Percentiles rank a stretch among this genome's conserved stretches.
Conservation (phyloP, 2,797 vertebrate species). For the Dicrostonyx torquatus region DNA sequence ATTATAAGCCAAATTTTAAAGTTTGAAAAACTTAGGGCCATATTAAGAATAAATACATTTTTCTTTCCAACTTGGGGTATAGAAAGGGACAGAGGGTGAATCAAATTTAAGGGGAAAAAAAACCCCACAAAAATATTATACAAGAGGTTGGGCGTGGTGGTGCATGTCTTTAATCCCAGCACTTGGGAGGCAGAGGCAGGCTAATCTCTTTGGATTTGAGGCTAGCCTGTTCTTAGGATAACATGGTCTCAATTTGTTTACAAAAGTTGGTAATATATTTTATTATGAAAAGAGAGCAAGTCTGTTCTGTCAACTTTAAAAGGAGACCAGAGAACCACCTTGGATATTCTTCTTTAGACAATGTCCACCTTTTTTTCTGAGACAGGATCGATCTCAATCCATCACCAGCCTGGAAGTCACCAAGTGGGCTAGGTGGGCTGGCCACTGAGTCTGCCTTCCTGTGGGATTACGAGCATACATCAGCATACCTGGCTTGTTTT, state of each 20-base stretch:
- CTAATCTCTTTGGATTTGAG: background rate
- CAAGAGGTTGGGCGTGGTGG: background rate
- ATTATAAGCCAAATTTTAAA: conserved; percentile 35
- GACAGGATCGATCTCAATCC: background rate
- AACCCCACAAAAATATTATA: background rate
- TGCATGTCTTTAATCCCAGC: background rate
- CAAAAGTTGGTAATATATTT: background rate
- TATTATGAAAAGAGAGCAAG: background rate
- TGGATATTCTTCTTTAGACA: background rate
- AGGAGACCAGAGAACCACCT: background rate
- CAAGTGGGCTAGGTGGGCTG: background rate
- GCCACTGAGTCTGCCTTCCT: background rate
- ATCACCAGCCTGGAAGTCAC: background rate
- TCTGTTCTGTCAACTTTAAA: background rate
- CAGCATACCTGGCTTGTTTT: background rate
- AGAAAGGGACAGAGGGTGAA: background rate
- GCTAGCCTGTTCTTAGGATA: background rate
- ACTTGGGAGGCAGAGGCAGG: background rate
- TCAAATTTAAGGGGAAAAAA: background rate
- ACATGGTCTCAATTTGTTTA: background rate
- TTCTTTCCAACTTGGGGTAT: background rate
- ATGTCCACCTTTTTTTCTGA: background rate
- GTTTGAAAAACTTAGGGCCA: conserved; percentile 24
- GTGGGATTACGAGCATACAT: background rate
- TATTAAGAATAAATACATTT: background rate